Conservation (phyloP, 1,140 invertebrate genomes). For the Amphibalanus amphitrite region DNA sequence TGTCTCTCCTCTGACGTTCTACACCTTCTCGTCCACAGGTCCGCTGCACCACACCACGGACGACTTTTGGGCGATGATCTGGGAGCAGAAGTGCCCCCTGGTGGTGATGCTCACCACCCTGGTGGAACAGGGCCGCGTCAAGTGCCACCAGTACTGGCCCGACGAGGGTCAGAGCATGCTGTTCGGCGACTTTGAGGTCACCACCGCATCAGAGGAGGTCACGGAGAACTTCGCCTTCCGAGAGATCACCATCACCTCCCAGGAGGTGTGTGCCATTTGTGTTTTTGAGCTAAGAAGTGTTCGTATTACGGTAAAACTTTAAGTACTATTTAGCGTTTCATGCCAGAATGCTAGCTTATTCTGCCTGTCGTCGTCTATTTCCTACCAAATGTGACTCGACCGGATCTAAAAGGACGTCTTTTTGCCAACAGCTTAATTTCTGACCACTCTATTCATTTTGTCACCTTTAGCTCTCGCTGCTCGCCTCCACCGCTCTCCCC, state of each 20-base stretch:
- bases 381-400: too few relatives aligned
- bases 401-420: too few relatives aligned
- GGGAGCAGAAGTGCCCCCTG: constrained; percentile 3
- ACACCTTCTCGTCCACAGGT: not conserved
- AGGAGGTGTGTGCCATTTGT: constrained; percentile 40
- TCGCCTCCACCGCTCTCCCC: not conserved
- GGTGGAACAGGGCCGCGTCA: constrained; percentile 69
- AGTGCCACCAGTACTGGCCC: constrained; percentile 98
- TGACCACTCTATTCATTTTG: too few relatives aligned
- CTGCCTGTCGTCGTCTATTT: too few relatives aligned
- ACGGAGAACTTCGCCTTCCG: constrained; percentile 67
- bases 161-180: constrained; percentile 53
- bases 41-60: not conserved
- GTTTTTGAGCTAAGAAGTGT: too few relatives aligned
- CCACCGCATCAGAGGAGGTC: constrained; percentile 60
- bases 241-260: constrained; percentile 65
- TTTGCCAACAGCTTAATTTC: too few relatives aligned
- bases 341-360: constrained; percentile 3
- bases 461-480: too few relatives aligned
- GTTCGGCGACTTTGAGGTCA: constrained; percentile 46
- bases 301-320: too few relatives aligned
- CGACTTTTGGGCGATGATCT: constrained; percentile 5
- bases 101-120: constrained; percentile 26
- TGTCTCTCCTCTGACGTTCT: not conserved
- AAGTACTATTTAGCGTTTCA: too few relatives aligned